phyloP scores from a whole-genome alignment of 30 jellyfish, hydroid and myxozoan species.

The Chrysaora quinquecirrha region DNA sequence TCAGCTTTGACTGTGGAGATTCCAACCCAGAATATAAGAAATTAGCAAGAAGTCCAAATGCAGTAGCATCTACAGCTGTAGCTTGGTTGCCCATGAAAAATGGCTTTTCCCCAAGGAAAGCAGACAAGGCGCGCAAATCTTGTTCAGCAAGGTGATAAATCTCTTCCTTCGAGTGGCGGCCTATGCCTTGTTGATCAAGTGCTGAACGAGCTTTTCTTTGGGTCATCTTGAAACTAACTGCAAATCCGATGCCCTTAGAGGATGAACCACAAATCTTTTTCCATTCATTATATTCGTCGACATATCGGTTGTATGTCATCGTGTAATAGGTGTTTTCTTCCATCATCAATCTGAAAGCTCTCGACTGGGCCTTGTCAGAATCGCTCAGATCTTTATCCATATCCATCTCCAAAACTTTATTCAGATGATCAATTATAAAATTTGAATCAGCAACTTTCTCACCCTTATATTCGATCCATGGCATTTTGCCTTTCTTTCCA shows the following conservation, averaged over 20 bases:
- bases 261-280: constrained; percentile 71
- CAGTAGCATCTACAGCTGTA: constrained; percentile 81
- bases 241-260: constrained; percentile 77
- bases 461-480: constrained; percentile 97
- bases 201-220: constrained; percentile 80
- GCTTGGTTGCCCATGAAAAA: constrained; percentile 84
- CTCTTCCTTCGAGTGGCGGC: constrained; percentile 95
- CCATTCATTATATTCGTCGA: constrained; percentile 82
- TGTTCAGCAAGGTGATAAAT: constrained; percentile 82
- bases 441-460: constrained; percentile 90
- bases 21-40: constrained; percentile 68
- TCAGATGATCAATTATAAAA: constrained; percentile 74
- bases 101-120: constrained; percentile 82
- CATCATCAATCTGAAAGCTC: constrained; percentile 82
- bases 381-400: constrained; percentile 75
- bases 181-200: constrained; percentile 92
- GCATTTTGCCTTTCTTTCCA: constrained; percentile 95
- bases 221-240: constrained; percentile 74
- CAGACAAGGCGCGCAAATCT: constrained; percentile 89
- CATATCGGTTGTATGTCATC: constrained; percentile 60
- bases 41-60: constrained; percentile 82
- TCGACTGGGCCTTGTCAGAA: constrained; percentile 80
- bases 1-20: constrained; percentile 64
- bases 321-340: constrained; percentile 88
- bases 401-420: constrained; percentile 81